Base-by-base conservation (phyloP, 2,113 vertebrate genomes). In the Bambusicola thoracicus region DNA sequence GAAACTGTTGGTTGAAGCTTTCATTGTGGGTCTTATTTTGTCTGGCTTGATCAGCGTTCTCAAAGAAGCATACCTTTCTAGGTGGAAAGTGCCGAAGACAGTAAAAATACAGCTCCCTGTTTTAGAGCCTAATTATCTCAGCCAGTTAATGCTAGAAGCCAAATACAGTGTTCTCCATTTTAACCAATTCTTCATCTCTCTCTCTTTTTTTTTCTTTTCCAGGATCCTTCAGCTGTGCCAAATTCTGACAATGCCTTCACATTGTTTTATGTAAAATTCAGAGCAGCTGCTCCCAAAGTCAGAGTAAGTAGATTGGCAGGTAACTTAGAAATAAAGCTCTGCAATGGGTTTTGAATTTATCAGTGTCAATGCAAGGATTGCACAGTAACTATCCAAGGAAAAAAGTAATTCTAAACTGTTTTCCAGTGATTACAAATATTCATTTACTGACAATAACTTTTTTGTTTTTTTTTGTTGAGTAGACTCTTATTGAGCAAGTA, bases 201-300 rank as follows among this genome's bases (percentile, higher is more conserved):
- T 53, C 95, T 93, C 95, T 56, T 29, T 5, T 55, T 55, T 4
- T 97, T 95, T 67, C n/a, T 53, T 96, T 93, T 95, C 7, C 91
- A 99, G 99, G 99, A 99, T 95, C 98, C 99, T 94, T 97, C 98
- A 95, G 97, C 98, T 76, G 90, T 98, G 94, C 98, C 99, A 53
- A 99, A 98, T 82, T 98, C 98, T 94, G 99, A 99, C 96, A 99
- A 99, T 86, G 99, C 99, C 90, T 99, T 99, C 91, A 99, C 99
- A 0, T 97, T 99, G 14, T 99, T 99, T 95, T 99, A 99, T 86
- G 98, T 99, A 32, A 99, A 99, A 95, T 99, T 99, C 96, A 97
- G 99, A 98, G 98, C 99, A 69, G 98, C 99, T 93, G 99, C 99
- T 91, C 99, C 99, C 51, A 99, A 99, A 99, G 98, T 99, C 95